These are phyloP conservation scores for Struthidea cinerea DNA, from an alignment of 2,113 vertebrate species.

Conservation along the genomic window DNA sequence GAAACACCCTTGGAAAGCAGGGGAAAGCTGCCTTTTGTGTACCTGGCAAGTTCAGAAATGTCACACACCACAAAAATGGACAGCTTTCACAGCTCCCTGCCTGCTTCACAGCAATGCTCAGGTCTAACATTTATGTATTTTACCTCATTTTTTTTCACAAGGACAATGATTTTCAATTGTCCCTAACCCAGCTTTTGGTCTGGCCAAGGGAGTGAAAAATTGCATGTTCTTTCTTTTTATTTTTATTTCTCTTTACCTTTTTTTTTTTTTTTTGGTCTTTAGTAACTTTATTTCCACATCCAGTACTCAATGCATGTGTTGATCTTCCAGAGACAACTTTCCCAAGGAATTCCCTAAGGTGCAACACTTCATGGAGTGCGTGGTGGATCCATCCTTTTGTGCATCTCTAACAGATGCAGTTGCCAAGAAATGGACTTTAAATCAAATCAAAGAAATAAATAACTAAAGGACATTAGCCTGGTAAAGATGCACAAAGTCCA, in stretches of 20 bases:
- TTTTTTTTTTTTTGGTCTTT: background rate
- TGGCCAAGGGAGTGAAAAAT: background rate
- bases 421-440: background rate
- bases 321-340: background rate
- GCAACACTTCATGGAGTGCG: fast-evolving
- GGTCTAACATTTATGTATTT: background rate
- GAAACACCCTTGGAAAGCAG: background rate
- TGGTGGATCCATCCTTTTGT: background rate
- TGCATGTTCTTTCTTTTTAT: fast-evolving
- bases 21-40: background rate
- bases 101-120: background rate
- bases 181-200: background rate
- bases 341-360: background rate
- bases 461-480: background rate
- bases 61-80: background rate
- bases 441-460: background rate
- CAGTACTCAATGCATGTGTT: background rate
- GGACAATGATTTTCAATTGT: background rate
- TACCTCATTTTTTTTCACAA: background rate
- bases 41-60: background rate
- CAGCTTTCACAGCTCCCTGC: background rate
- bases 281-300: background rate
- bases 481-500: background rate
- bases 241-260: background rate
- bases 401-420: background rate